Base-by-base conservation (phyloP, 2,113 vertebrate species). In the Petroica traversi region DNA sequence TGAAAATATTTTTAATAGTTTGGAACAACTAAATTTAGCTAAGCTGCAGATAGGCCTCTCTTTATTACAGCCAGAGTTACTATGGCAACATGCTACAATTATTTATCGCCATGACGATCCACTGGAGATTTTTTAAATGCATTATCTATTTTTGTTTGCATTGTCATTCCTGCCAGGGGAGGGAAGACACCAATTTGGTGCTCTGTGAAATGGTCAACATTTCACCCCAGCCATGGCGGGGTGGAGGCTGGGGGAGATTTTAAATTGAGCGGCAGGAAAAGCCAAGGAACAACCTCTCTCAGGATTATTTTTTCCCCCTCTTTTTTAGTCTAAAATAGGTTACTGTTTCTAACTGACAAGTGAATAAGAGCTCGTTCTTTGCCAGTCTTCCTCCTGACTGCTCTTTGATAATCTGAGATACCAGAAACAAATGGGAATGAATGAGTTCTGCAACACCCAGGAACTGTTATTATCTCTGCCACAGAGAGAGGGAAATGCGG, bases 81-180 rank as follows among this genome's bases (percentile, higher is more conserved):
- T 94, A 98, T 98, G 98, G 97, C 97, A 98, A 98, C 97, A 96
- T 83, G 97, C 98, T 98, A 98, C 98, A 98, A 98, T 98, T 98
- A 98, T 98, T 98, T 98, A 98, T 98, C 55, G 88, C 97, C 97
- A 98, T 98, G 98, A 98, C 97, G 89, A 98, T 98, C 97, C 95
- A 94, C 97, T 97, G 97, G 97, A 97, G 97, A 96, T 97, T 97
- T 98, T 97, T 98, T 82, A 98, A 98, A 98, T 97, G 97, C 75
- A 89, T 97, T 97, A 93, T 98, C 98, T 98, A 98, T 98, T 98
- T 98, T 97, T 97, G 98, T 98, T 98, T 97, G 96, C 94, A 95
- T 97, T 97, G 97, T 97, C 96, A 82, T 97, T 97, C 97, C 96
- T 92, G 71, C 83, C 23, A 87, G 92, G 86, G 89, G 94, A 97